A percentile compares a stretch with the other conserved stretches of the same genome.
Evolutionary conservation across 2,113 vertebrate species (phyloP).

Genomic region (Notothenia coriiceps): DNA sequence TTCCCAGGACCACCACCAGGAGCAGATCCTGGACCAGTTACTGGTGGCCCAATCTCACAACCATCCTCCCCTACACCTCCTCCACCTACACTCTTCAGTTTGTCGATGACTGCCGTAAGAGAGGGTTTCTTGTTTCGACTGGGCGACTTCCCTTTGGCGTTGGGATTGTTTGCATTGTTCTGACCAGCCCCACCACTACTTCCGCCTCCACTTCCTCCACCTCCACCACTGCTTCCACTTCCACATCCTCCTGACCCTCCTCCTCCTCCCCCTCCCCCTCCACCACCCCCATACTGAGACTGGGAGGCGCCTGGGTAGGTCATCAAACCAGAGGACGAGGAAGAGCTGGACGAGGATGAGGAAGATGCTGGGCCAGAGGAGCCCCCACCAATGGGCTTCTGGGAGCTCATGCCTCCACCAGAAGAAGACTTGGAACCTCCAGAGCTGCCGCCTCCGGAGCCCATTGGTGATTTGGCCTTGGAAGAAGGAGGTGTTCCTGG

Average conservation of each 20-base stretch:
- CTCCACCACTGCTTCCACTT: slow-evolving; percentile 83
- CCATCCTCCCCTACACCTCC: slow-evolving; percentile 92
- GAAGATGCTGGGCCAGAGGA: slow-evolving; percentile 83
- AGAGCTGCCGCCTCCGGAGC: slow-evolving; percentile 90
- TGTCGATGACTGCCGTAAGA: slow-evolving; percentile 97
- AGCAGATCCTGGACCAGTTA: slow-evolving; percentile 85
- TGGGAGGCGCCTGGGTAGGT: slow-evolving; percentile 85
- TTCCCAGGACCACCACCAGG: slow-evolving; percentile 86
- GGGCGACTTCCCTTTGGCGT: slow-evolving; percentile 97
- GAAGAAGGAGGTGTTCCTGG: slow-evolving; percentile 95
- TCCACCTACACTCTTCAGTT: slow-evolving; percentile 96
- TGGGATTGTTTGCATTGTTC: slow-evolving; percentile 87
- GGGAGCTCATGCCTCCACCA: slow-evolving; percentile 89
- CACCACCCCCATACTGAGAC: slow-evolving; percentile 89
- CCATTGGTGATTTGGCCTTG: slow-evolving; percentile 97
- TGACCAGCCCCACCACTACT: slow-evolving; percentile 87
- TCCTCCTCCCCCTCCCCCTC: slow-evolving; percentile 86
- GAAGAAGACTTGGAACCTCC: slow-evolving; percentile 92
- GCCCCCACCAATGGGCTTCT: slow-evolving; percentile 86
- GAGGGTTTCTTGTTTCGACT: slow-evolving; percentile 99
- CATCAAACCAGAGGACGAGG: slow-evolving; percentile 86
- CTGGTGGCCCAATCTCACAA: slow-evolving; percentile 87
- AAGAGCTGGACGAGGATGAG: slow-evolving; percentile 85
- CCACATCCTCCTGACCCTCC: slow-evolving; percentile 87
- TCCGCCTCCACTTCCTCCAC: slow-evolving; percentile 86